These are phyloP conservation scores for Leptinotarsa lineolata DNA, from an alignment of 1,140 invertebrate species.

Conservation along the genomic window DNA sequence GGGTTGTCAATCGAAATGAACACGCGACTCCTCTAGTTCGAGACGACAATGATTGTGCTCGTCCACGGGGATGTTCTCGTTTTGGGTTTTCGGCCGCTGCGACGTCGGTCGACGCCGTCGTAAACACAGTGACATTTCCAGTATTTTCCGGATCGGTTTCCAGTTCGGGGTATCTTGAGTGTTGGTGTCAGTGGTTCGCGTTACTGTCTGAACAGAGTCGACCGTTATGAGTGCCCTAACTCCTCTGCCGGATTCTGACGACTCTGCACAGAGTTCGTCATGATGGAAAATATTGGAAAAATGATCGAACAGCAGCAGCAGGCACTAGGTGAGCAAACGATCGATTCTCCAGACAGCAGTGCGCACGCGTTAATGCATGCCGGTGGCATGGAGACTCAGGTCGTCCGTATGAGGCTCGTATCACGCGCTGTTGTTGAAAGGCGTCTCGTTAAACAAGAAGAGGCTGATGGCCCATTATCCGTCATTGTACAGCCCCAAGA, in stretches of 20 bases:
- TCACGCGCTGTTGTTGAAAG: constrained; percentile 52
- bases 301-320: constrained; percentile 64
- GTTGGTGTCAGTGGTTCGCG: constrained; percentile 20
- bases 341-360: constrained; percentile 60
- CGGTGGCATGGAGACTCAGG: constrained; percentile 60
- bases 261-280: constrained; percentile 35
- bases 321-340: constrained; percentile 63
- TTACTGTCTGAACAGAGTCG: constrained; percentile 9
- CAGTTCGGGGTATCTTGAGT: constrained; percentile 18
- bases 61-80: constrained; percentile 20
- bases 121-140: constrained; percentile 36
- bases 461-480: constrained; percentile 63
- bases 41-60: constrained; percentile 24
- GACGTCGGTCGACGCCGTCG: constrained; percentile 36
- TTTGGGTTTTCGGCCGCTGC: constrained; percentile 19
- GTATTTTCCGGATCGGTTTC: constrained; percentile 19
- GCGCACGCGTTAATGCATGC: constrained; percentile 54
- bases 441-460: constrained; percentile 56
- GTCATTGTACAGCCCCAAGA: constrained; percentile 71
- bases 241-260: constrained; percentile 28
- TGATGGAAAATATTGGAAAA: constrained; percentile 69
- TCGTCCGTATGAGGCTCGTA: constrained; percentile 56
- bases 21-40: constrained; percentile 32
- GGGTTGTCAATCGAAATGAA: constrained; percentile 38
- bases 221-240: constrained; percentile 26